phyloP scores from a whole-genome alignment of 2,888 invertebrate genomes.

The Elgonia sp. region DNA sequence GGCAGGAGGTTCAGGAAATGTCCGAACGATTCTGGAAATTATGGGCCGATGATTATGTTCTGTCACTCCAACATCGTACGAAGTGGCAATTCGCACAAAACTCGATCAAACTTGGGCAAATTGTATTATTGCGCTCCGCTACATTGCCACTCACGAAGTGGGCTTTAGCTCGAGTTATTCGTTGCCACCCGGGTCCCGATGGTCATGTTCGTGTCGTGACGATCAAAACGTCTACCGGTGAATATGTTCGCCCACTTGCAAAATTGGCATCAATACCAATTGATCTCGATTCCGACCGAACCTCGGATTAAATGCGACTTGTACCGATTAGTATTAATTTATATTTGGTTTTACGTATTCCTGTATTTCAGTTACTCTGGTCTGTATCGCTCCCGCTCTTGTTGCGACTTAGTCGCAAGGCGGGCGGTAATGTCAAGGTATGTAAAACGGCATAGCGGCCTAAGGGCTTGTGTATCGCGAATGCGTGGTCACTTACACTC shows the following conservation, averaged over 20 bases:
- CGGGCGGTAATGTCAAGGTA: not conserved
- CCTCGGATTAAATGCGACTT: not conserved
- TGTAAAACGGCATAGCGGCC: not conserved
- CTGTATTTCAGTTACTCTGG: not conserved
- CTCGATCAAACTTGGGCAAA: not conserved
- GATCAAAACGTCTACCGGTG: not conserved
- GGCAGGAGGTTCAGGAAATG: not conserved
- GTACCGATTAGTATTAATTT: not conserved
- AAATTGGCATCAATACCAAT: not conserved
- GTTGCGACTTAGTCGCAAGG: not conserved
- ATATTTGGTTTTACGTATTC: not conserved
- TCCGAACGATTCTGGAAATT: not conserved
- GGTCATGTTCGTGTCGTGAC: not conserved
- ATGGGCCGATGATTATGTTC: not conserved
- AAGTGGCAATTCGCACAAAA: not conserved
- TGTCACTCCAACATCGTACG: not conserved
- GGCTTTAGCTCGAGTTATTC: not conserved
- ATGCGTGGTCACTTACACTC: too few relatives aligned
- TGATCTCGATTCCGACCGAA: not conserved
- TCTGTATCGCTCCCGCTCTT: not conserved
- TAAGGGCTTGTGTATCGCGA: too few relatives aligned
- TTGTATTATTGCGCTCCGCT: not conserved
- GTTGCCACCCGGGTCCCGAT: conserved; percentile 3
- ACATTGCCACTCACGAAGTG: conserved; percentile 2
- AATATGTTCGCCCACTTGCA: not conserved